Conservation (phyloP, 2,888 invertebrate genomes). For the Eilema griseolum region DNA sequence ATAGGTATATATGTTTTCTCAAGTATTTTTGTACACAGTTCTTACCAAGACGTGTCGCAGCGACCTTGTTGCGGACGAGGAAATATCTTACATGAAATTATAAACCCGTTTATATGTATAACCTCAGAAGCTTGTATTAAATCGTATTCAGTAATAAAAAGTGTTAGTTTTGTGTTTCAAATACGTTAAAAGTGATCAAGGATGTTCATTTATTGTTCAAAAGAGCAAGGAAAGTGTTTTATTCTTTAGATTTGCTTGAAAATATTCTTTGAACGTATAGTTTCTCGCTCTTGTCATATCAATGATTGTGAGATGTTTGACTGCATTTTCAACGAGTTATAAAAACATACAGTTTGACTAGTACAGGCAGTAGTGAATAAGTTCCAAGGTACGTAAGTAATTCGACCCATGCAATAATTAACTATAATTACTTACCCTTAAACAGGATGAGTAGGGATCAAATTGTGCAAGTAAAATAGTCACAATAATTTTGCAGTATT, state of each 20-base stretch:
- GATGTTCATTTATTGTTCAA: not conserved
- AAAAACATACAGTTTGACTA: no score
- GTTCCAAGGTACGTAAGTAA: not conserved
- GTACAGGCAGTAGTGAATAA: no score
- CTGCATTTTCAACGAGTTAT: no score
- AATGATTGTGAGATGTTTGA: no score
- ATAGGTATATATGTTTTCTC: not conserved
- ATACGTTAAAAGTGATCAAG: not conserved
- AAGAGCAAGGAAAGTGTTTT: not conserved
- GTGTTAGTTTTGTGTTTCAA: not conserved
- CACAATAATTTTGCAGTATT: no score
- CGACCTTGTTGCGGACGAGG: conserved; percentile 8
- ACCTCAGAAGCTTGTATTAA: not conserved
- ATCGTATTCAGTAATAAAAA: not conserved
- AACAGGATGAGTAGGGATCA: no score
- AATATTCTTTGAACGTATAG: no score
- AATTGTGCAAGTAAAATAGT: no score
- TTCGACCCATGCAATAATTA: no score
- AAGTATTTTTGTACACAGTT: not conserved
- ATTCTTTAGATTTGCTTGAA: no score
- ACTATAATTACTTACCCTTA: no score
- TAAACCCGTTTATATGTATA: not conserved
- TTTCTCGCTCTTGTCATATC: no score
- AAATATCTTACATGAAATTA: not conserved
- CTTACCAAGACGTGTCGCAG: not conserved